Base-by-base conservation (phyloP, 2,888 invertebrate species). In the Carabus problematicus region DNA sequence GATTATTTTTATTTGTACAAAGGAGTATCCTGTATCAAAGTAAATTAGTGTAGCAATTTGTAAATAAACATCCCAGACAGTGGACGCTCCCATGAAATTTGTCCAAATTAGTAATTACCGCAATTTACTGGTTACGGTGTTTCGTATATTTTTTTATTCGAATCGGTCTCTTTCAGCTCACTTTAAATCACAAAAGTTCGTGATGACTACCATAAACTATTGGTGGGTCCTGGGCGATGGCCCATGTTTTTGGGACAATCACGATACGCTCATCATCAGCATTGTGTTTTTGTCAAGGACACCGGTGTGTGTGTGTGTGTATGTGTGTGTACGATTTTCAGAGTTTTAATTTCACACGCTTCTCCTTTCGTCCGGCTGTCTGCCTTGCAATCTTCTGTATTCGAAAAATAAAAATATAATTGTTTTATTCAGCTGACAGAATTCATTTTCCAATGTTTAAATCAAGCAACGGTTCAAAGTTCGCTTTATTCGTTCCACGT, bases 1-100 rank as follows among this genome's bases (percentile, higher is more conserved):
- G 63, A 64, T 64, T 64, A 64, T 64, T 64, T 62, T 64, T 52
- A 42, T 52, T 52, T 12, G 45, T 42, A 59, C 52, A 47, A 40
- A 40, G 18, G 40, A 18, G 16, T 54, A 64, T 43, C 63, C 55
- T 55, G 41, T 55, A 18, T 41, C 41, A 60, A 43, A 60, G 29
- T 29, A 60, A 29, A 18, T 16, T 9, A 18, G 41, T 14, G 29
- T 14, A 14, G n/a, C 63, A 64, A 64, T 64, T 64, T 64, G 55
- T 41, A 64, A 54, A 41, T 64, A 64, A 40, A 64, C 54, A 14
- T 52, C 16, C 9, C 16, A 52, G 39, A 63, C 40, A 63, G 40
- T 59, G 18, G 18, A 41, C 16, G 16, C 59, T 59, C 41, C 55
- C 42, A 52, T 52, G 18, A 64, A 60, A 8, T 58, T 58, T 55